Conservation (phyloP, 1,140 invertebrate species). For the Hylaeus anthracinus region DNA sequence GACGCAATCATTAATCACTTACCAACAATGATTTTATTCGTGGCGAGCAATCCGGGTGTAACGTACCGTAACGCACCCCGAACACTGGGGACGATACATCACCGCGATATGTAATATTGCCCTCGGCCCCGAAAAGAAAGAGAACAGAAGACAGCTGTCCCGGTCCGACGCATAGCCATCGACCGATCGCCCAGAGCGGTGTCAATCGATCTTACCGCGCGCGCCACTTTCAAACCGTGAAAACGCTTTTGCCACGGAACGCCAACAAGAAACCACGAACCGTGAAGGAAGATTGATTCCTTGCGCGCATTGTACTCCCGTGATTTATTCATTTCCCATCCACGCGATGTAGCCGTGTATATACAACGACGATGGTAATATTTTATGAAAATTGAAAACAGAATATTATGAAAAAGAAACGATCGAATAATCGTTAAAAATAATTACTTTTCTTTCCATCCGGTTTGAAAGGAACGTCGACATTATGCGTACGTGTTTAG, state of each 20-base stretch:
- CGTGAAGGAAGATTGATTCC: slow-evolving; percentile 52
- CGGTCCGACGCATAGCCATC: slow-evolving; percentile 25
- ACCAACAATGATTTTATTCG: slow-evolving; percentile 76
- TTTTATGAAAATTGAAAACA: neutral
- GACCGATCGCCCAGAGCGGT: slow-evolving; percentile 28
- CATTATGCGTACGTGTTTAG: too few relatives aligned
- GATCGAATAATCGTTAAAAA: too few relatives aligned
- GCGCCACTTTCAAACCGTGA: slow-evolving; percentile 59
- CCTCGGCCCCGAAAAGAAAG: slow-evolving; percentile 40
- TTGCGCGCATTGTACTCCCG: slow-evolving; percentile 17
- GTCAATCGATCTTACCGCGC: slow-evolving; percentile 49
- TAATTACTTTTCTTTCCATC: too few relatives aligned
- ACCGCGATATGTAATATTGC: slow-evolving; percentile 67
- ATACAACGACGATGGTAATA: neutral
- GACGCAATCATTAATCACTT: slow-evolving; percentile 69
- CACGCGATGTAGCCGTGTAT: slow-evolving; percentile 6
- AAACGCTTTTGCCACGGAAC: slow-evolving; percentile 46
- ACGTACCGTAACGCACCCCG: slow-evolving; percentile 67
- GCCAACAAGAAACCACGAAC: slow-evolving; percentile 37
- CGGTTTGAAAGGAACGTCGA: too few relatives aligned
- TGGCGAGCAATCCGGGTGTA: slow-evolving; percentile 68
- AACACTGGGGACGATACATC: slow-evolving; percentile 66
- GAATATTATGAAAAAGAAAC: neutral
- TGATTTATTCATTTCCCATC: slow-evolving; percentile 46
- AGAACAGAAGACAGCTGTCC: slow-evolving; percentile 53